These are phyloP conservation scores for Nyctibius bracteatus DNA, from an alignment of 2,113 vertebrate species.

Conservation along the genomic window DNA sequence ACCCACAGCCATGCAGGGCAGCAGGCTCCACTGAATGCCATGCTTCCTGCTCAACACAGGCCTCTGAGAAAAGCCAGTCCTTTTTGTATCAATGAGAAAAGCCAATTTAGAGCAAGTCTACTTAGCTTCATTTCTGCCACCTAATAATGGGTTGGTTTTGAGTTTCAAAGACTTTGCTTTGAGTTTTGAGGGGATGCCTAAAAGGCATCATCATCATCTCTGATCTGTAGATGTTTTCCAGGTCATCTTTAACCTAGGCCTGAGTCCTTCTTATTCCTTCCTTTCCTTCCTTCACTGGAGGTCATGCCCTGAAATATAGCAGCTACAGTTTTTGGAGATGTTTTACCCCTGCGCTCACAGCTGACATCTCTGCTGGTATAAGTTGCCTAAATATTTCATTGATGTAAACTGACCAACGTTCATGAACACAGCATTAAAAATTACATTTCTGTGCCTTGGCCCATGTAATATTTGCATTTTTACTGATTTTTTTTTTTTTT, in stretches of 20 bases:
- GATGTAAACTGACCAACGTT: background rate
- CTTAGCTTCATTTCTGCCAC: background rate
- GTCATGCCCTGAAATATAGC: background rate
- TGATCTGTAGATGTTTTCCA: background rate
- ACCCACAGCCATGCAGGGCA: background rate
- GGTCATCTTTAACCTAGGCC: background rate
- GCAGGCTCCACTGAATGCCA: background rate
- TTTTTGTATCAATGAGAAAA: background rate
- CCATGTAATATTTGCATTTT: background rate
- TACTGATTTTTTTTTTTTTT: background rate
- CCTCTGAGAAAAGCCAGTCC: background rate
- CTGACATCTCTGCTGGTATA: background rate
- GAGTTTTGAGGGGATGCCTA: background rate
- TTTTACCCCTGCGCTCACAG: background rate
- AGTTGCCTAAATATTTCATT: background rate
- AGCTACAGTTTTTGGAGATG: background rate
- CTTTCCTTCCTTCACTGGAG: background rate
- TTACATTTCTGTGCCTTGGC: background rate
- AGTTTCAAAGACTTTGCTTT: background rate
- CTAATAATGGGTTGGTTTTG: accelerated
- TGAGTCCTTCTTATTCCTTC: background rate
- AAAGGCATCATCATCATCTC: background rate
- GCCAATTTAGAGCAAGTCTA: background rate
- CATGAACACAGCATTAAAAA: background rate
- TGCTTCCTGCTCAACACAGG: background rate